Percentiles rank a stretch among this genome's conserved stretches.
Evolutionary conservation across 2,113 vertebrate species (phyloP).

Genomic region (Macheiramphus alcinus): DNA sequence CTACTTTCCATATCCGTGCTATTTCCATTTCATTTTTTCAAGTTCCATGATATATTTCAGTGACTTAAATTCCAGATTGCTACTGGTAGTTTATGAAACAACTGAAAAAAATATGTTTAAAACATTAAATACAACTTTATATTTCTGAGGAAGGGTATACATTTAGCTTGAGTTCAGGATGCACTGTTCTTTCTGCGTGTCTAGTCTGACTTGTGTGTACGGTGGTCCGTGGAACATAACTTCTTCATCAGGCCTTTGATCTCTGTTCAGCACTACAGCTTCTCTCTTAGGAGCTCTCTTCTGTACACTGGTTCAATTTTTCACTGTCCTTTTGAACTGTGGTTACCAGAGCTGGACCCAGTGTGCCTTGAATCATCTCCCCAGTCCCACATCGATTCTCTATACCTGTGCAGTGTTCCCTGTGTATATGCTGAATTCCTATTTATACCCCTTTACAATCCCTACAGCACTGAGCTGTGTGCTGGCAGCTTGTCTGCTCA

Average conservation of each 20-base stretch:
- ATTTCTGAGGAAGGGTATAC: background rate
- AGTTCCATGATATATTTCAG: background rate
- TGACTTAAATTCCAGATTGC: background rate
- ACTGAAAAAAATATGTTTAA: background rate
- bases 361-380: background rate
- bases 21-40: background rate
- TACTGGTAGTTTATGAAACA: background rate
- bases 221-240: background rate
- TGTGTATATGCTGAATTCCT: background rate
- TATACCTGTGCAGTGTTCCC: background rate
- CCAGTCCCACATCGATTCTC: background rate
- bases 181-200: background rate
- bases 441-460: background rate
- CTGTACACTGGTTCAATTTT: background rate
- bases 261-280: background rate
- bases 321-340: background rate
- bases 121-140: background rate
- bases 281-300: background rate
- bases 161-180: background rate
- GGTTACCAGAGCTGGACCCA: background rate
- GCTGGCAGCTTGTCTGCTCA: background rate
- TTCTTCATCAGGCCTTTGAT: background rate
- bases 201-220: background rate
- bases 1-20: background rate
- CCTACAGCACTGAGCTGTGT: background rate